Evolutionary conservation across 2,113 vertebrate genomes (phyloP).

Genomic region (Calidris pygmaea): DNA sequence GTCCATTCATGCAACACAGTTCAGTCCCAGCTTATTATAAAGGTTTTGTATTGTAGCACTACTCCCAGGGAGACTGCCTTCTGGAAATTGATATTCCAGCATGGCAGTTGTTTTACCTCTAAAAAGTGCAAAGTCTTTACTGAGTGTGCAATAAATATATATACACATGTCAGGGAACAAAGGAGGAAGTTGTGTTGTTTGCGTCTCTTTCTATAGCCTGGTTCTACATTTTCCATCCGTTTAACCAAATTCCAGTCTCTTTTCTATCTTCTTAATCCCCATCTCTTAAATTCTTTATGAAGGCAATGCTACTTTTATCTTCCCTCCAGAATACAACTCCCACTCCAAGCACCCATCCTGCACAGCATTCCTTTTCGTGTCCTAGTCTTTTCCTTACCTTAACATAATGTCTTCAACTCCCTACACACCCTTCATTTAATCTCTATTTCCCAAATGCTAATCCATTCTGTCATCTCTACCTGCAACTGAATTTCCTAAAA

Average conservation of each 20-base stretch:
- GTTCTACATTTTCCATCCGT: not conserved
- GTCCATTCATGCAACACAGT: not conserved
- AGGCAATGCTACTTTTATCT: not conserved
- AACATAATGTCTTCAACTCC: not conserved
- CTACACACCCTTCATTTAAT: not conserved
- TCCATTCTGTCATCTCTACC: not conserved
- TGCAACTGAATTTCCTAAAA: not conserved
- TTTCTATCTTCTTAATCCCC: not conserved
- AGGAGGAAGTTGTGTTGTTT: not conserved
- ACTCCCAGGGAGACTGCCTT: not conserved
- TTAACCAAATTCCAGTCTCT: not conserved
- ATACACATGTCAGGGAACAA: not conserved
- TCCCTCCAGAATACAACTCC: not conserved
- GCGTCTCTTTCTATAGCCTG: not conserved
- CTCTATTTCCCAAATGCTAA: not conserved
- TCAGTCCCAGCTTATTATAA: not conserved
- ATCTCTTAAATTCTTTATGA: not conserved
- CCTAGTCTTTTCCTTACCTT: not conserved
- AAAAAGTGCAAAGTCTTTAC: not conserved
- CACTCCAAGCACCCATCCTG: not conserved
- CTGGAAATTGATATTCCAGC: slow-evolving; percentile 17
- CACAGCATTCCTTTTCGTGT: not conserved
- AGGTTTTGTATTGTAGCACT: not conserved
- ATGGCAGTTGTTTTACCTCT: not conserved
- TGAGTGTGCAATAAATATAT: not conserved